Base-by-base conservation (phyloP, 2,888 invertebrate species). In the Agrenia bidenticulata region DNA sequence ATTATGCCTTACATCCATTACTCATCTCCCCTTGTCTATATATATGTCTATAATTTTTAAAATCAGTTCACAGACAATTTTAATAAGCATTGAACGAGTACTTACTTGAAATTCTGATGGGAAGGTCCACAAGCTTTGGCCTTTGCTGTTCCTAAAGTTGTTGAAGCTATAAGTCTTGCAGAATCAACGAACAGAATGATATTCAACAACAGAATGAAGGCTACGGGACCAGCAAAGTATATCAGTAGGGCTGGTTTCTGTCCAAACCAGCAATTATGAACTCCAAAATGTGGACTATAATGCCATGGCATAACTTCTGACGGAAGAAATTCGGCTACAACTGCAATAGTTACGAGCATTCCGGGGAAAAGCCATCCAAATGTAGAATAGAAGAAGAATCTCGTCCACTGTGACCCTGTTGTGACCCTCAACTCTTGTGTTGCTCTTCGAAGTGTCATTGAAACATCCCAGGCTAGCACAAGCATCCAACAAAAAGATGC, bases 401-500 rank as follows among this genome's bases (percentile, higher is more conserved):
- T 66, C 45, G 79, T 79, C 76, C 78, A 76, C 68, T 80, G 79
- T 2, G 78, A 78, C 2, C 82, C 82, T 13, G 78, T 77, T 1
- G 80, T 78, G 0, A 82, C 80, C 53, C 82, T 73, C 7, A 83
- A 77, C 73, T 82, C 81, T 26, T 79, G 79, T 0, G 82, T 82
- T 2, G 82, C 82, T 71, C 80, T 74, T 37, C 79, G 78, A 32
- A 81, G 78, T n/a, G 80, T 82, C 72, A 79, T 79, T 79, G 79
- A 81, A 15, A 80, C 81, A 72, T 70, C 84, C 76, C 82, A 81
- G 0, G 84, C 81, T 78, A 84, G 80, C 2, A 82, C 80, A 58
- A 83, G 80, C 81, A 83, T 83, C 85, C 85, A 85, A 66, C 80
- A 80, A 76, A 84, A 84, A 1, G 84, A 81, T 1, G 83, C 79